phyloP scores from a whole-genome alignment of 1,140 invertebrate genomes.

The Drosophila kepulauana region DNA sequence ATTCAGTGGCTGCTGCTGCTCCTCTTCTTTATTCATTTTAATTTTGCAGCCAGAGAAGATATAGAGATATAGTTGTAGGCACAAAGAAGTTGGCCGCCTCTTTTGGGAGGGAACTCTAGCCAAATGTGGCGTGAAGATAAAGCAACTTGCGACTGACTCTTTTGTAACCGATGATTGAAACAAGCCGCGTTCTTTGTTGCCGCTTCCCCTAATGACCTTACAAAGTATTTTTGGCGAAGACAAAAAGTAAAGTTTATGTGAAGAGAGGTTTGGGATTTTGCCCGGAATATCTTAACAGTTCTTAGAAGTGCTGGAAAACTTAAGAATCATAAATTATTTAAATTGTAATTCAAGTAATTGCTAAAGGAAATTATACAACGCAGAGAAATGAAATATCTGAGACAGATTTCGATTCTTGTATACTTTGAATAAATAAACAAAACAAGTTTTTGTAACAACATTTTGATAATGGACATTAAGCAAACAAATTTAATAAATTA shows the following conservation, averaged over 20 bases:
- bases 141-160: slow-evolving; percentile 14
- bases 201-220: slow-evolving; percentile 26
- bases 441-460: too few species aligned
- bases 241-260: background rate
- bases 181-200: slow-evolving; percentile 49
- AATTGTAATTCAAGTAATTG: too few species aligned
- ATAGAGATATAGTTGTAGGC: background rate
- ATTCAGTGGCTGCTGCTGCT: slow-evolving; percentile 41
- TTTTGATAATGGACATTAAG: background rate
- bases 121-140: slow-evolving; percentile 76
- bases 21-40: slow-evolving; percentile 13
- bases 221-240: background rate
- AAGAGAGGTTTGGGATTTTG: background rate
- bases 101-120: slow-evolving; percentile 33
- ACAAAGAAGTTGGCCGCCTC: background rate
- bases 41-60: background rate
- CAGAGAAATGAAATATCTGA: too few species aligned
- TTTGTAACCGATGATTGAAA: slow-evolving; percentile 39
- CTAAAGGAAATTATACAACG: too few species aligned
- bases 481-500: background rate
- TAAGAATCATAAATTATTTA: too few species aligned
- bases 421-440: too few species aligned
- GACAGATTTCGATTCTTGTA: too few species aligned
- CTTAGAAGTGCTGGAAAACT: background rate
- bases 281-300: background rate